These are phyloP conservation scores for Hippocampus comes DNA, from an alignment of 2,113 vertebrate genomes.

Conservation along the genomic window DNA sequence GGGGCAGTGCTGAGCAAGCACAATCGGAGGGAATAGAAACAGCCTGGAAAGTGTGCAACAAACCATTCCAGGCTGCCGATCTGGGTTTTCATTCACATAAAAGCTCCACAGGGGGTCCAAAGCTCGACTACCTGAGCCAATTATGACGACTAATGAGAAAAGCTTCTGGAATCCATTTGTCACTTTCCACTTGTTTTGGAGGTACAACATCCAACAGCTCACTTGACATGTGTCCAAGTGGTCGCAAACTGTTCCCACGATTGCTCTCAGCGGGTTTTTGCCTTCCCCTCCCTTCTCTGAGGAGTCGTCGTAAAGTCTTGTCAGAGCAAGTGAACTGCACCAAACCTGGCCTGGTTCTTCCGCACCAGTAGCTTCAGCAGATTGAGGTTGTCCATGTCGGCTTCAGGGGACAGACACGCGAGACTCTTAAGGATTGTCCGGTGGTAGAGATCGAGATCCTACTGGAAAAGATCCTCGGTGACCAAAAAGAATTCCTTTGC, in stretches of 20 bases:
- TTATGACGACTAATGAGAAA: constrained; percentile 9
- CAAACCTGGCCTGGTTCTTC: constrained; percentile 76
- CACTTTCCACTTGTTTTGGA: constrained; percentile 4
- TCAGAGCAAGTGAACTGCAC: constrained; percentile 66
- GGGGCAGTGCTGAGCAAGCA: constrained; percentile 30
- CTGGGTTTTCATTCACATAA: constrained; percentile 37
- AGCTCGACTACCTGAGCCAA: constrained; percentile 27
- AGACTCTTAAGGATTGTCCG: neutral
- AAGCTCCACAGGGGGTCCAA: constrained; percentile 24
- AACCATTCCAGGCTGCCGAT: constrained; percentile 45
- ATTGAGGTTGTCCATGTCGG: constrained; percentile 53
- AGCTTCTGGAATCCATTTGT: constrained; percentile 9
- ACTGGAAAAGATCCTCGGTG: too few relatives aligned
- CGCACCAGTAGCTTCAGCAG: constrained; percentile 62
- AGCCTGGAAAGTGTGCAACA: neutral
- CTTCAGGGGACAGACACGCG: constrained; percentile 40
- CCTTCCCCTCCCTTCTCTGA: constrained; percentile 12
- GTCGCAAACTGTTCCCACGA: constrained; percentile 8
- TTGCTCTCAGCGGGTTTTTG: constrained; percentile 8
- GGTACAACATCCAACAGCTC: neutral
- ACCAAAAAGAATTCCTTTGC: too few relatives aligned
- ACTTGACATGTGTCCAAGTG: constrained; percentile 8
- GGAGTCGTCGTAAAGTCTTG: constrained; percentile 47
- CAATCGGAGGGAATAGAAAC: constrained; percentile 1
- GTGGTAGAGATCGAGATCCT: too few relatives aligned